Percentiles rank a stretch among this genome's conserved stretches.
Conservation (phyloP, 2,888 invertebrate genomes). For the Cantharis flavilabris region DNA sequence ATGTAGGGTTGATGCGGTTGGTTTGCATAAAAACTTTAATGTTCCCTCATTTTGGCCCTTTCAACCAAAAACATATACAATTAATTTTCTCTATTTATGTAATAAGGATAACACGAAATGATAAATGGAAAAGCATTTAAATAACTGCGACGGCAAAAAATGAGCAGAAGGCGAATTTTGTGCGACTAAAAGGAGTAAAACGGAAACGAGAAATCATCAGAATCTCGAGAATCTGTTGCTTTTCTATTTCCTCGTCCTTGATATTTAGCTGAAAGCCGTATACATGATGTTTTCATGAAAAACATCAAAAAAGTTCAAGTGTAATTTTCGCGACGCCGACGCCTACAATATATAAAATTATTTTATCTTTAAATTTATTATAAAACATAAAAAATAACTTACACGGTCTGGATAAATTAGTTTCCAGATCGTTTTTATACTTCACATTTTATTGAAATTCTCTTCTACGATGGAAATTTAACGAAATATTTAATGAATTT, state of each 20-base stretch:
- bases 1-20: not conserved
- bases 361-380: not conserved
- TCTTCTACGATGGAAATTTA: not conserved
- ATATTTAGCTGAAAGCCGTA: conserved; percentile 10
- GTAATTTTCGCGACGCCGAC: not conserved
- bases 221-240: conserved; percentile 24
- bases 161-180: conserved; percentile 8
- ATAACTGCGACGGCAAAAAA: conserved; percentile 3
- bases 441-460: not conserved
- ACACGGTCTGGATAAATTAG: not conserved
- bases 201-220: conserved; percentile 21
- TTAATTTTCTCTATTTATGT: not conserved
- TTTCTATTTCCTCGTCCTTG: conserved; percentile 24
- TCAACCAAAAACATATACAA: not conserved
- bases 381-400: not conserved
- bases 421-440: not conserved
- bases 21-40: not conserved
- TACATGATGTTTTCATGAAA: conserved; percentile 13
- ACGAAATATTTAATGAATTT: conserved; percentile 2
- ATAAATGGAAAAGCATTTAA: conserved; percentile 4
- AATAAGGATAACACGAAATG: not conserved
- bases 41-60: not conserved
- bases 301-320: conserved; percentile 15
- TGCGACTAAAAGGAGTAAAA: conserved; percentile 12
- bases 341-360: conserved; percentile 4